These are phyloP conservation scores for Macquaria ambigua DNA, from an alignment of 2,113 vertebrate genomes.

Conservation along the genomic window DNA sequence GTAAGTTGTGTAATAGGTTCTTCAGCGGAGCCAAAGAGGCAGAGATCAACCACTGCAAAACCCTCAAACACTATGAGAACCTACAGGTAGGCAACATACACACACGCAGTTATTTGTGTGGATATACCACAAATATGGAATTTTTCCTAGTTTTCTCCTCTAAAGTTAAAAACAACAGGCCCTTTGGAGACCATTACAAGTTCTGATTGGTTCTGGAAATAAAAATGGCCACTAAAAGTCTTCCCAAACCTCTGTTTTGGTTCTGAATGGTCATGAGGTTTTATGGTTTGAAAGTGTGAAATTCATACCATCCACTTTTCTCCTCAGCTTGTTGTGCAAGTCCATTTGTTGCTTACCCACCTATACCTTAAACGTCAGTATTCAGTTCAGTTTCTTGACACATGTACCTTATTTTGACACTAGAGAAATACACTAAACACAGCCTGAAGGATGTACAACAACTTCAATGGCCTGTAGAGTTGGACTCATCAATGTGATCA, in stretches of 20 bases:
- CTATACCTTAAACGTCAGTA: too few relatives aligned
- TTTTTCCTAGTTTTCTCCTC: not conserved
- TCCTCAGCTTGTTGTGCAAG: not conserved
- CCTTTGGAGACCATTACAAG: not conserved
- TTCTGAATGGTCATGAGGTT: not conserved
- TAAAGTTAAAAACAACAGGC: not conserved
- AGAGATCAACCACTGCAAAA: conserved; percentile 76
- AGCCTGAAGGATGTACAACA: not conserved
- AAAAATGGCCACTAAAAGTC: too few relatives aligned
- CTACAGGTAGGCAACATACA: conserved; percentile 63
- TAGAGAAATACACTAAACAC: not conserved
- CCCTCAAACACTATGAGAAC: conserved; percentile 76
- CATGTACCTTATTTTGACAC: not conserved
- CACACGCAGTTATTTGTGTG: not conserved
- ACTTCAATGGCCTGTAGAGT: not conserved
- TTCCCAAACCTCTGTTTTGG: not conserved
- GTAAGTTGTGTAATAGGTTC: conserved; percentile 78
- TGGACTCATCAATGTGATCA: not conserved
- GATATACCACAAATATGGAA: not conserved
- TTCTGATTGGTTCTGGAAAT: not conserved
- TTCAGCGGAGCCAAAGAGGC: conserved; percentile 70
- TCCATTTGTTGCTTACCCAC: not conserved
- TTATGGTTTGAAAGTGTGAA: not conserved
- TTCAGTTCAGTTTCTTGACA: not conserved
- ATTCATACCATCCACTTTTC: not conserved